phyloP scores from a whole-genome alignment of 2,113 vertebrate species.

The Heloderma charlesbogerti region DNA sequence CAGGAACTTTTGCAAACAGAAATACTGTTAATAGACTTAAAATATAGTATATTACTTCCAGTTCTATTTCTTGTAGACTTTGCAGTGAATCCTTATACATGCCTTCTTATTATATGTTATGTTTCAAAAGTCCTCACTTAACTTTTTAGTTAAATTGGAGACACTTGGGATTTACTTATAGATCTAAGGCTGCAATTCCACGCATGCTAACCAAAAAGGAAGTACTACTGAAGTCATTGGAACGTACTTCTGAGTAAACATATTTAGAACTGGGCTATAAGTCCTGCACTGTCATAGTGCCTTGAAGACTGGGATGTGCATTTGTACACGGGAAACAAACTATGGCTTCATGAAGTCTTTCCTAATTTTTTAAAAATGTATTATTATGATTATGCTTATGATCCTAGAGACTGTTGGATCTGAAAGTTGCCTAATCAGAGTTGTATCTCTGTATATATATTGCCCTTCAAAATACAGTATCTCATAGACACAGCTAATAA shows the following conservation, averaged over 20 bases:
- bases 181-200: background rate
- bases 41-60: slow-evolving; percentile 55
- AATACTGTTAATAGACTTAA: slow-evolving; percentile 47
- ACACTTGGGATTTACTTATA: background rate
- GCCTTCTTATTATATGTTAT: background rate
- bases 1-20: slow-evolving; percentile 63
- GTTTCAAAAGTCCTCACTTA: slow-evolving; percentile 13
- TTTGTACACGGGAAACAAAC: background rate
- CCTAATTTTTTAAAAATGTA: slow-evolving; percentile 3
- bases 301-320: slow-evolving; percentile 16
- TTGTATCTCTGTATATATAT: slow-evolving; percentile 49
- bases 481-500: slow-evolving; percentile 40
- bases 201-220: background rate
- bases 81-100: slow-evolving; percentile 57
- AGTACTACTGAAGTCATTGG: background rate
- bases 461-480: slow-evolving; percentile 43
- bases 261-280: background rate
- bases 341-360: background rate
- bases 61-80: slow-evolving; percentile 62
- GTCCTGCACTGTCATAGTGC: slow-evolving; percentile 24
- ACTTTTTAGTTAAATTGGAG: background rate
- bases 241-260: slow-evolving; percentile 6
- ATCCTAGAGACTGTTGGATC: slow-evolving; percentile 37
- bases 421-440: slow-evolving; percentile 27
- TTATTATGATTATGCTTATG: slow-evolving; percentile 44